A percentile compares a stretch with the other conserved stretches of the same genome.
phyloP scores from a whole-genome alignment of 2,113 vertebrate species.

The Arothron firmamentum region DNA sequence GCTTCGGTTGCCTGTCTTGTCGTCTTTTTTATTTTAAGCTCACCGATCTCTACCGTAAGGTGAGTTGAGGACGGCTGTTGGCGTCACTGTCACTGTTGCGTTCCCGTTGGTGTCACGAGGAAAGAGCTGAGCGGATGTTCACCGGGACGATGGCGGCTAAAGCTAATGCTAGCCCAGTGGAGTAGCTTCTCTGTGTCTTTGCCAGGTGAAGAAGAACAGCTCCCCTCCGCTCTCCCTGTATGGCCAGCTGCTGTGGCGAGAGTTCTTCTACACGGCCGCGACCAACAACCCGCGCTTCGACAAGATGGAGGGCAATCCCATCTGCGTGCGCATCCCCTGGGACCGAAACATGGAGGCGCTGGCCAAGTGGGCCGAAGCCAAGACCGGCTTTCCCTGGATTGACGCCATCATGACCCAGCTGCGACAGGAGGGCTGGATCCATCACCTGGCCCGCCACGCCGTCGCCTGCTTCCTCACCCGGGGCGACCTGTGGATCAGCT shows the following conservation, averaged over 20 bases:
- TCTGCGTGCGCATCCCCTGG: slow-evolving; percentile 78
- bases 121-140: too few species aligned
- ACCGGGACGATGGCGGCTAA: not conserved
- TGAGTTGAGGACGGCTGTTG: not conserved
- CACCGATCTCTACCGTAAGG: slow-evolving; percentile 78
- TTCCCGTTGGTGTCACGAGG: too few species aligned
- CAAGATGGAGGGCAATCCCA: slow-evolving; percentile 78
- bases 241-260: slow-evolving; percentile 75
- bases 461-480: slow-evolving; percentile 78
- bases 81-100: too few species aligned
- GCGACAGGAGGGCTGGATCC: slow-evolving; percentile 78
- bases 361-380: slow-evolving; percentile 77
- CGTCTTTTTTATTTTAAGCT: slow-evolving; percentile 80
- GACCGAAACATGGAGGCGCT: slow-evolving; percentile 74
- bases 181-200: not conserved
- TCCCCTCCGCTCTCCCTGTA: slow-evolving; percentile 76
- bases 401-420: slow-evolving; percentile 80
- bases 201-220: slow-evolving; percentile 77
- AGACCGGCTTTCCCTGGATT: slow-evolving; percentile 79
- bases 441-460: slow-evolving; percentile 75
- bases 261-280: slow-evolving; percentile 76
- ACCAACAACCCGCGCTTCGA: slow-evolving; percentile 78
- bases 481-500: slow-evolving; percentile 78
- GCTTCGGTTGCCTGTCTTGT: slow-evolving; percentile 78
- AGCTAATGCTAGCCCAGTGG: not conserved